Percentiles rank a stretch among this genome's conserved stretches.
These are phyloP conservation scores for Parazoanthus darwini DNA, from an alignment of 92 coral and sea anemone species.

Conservation along the genomic window DNA sequence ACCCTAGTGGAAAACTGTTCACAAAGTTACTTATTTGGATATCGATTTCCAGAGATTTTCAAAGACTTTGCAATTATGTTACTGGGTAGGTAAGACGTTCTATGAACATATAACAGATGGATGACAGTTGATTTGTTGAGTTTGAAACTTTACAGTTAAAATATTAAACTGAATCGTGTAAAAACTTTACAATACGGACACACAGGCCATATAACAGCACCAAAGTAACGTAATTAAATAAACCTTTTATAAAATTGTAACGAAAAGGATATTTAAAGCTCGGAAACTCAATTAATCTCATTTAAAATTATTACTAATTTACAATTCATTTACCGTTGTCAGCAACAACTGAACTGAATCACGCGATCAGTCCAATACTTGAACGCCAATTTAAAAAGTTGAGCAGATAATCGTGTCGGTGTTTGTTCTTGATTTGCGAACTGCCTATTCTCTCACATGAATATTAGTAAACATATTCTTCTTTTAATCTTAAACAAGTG, in stretches of 20 bases:
- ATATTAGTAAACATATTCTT: neutral
- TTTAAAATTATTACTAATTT: no score
- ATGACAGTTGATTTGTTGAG: no score
- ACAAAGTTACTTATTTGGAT: no score
- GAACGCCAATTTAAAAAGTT: neutral
- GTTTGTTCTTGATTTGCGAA: neutral
- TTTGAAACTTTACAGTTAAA: no score
- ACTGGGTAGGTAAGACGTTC: no score
- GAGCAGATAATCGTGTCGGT: neutral
- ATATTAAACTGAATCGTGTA: no score
- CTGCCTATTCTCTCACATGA: neutral
- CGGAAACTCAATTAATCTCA: neutral
- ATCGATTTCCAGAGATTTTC: no score
- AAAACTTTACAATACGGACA: no score
- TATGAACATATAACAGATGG: no score
- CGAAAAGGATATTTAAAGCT: neutral
- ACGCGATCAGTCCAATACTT: neutral
- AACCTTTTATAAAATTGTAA: neutral
- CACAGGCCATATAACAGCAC: neutral
- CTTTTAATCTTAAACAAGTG: neutral
- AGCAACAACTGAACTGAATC: neutral
- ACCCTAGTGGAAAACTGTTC: no score
- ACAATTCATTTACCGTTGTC: neutral
- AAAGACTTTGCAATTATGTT: no score
- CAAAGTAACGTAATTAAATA: neutral